These are phyloP conservation scores for Zaprionus lachaisei DNA, from an alignment of 1,140 invertebrate genomes.

Conservation along the genomic window DNA sequence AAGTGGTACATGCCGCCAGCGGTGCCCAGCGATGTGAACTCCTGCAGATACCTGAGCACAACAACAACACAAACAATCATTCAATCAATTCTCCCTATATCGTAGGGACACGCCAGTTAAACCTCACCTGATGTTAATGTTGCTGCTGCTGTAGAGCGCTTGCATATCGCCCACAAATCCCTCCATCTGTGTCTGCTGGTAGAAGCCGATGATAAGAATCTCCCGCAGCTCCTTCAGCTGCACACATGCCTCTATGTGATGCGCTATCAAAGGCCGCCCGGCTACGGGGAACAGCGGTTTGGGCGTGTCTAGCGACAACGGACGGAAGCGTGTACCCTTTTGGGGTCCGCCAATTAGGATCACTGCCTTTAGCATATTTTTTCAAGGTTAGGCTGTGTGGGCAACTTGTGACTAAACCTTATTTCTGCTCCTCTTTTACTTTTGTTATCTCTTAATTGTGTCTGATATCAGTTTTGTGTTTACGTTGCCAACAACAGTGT, in stretches of 20 bases:
- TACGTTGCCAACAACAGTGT: constrained; percentile 57
- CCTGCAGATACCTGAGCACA: constrained; percentile 93
- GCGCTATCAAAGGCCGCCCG: constrained; percentile 96
- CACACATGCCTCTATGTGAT: constrained; percentile 98
- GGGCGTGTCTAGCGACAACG: constrained; percentile 97
- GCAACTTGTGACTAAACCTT: constrained; percentile 54
- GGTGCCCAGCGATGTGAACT: constrained; percentile 97
- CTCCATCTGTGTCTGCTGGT: constrained; percentile 91
- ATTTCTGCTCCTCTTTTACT: constrained; percentile 8
- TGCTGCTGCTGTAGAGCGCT: constrained; percentile 91
- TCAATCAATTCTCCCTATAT: not conserved
- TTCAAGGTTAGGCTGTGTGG: constrained; percentile 8
- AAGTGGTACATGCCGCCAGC: constrained; percentile 99
- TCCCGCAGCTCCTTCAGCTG: constrained; percentile 93
- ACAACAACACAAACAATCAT: not conserved
- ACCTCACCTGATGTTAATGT: constrained; percentile 91
- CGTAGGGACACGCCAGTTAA: constrained; percentile 31
- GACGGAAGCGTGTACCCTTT: constrained; percentile 97
- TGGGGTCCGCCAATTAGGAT: constrained; percentile 91
- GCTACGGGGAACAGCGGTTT: constrained; percentile 99
- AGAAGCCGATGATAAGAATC: constrained; percentile 97
- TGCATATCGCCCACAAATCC: constrained; percentile 94
- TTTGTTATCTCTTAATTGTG: constrained; percentile 32
- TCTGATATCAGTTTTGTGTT: constrained; percentile 58
- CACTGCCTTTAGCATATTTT: constrained; percentile 89